phyloP scores from a whole-genome alignment of 1,140 invertebrate genomes.

The Akabosia matsudoensis region DNA sequence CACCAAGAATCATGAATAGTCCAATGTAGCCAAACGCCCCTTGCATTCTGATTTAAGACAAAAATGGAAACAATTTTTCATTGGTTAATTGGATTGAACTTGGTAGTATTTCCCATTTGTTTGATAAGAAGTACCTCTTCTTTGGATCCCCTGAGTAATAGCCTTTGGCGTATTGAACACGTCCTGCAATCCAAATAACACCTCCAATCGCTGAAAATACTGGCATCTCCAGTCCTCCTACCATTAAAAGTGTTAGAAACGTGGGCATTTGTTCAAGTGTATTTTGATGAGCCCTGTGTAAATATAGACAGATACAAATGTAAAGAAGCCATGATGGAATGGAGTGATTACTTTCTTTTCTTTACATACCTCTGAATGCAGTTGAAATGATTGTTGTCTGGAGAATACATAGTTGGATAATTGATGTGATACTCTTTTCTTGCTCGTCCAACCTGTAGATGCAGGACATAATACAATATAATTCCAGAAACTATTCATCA shows the following conservation, averaged over 20 bases:
- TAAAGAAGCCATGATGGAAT: too few species aligned
- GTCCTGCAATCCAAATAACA: constrained; percentile 51
- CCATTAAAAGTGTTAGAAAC: constrained; percentile 51
- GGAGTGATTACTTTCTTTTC: too few species aligned
- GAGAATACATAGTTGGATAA: constrained; percentile 53
- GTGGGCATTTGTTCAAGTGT: constrained; percentile 52
- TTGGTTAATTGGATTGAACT: background rate
- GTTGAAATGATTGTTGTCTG: constrained; percentile 53
- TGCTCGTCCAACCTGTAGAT: constrained; percentile 48
- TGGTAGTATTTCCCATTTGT: background rate
- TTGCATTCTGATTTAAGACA: constrained; percentile 49
- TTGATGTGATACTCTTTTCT: constrained; percentile 49
- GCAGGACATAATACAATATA: background rate
- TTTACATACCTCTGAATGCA: constrained; percentile 50
- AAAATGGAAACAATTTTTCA: background rate
- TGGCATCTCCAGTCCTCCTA: constrained; percentile 53
- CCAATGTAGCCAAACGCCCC: constrained; percentile 54
- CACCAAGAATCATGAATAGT: constrained; percentile 50
- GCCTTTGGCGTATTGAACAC: constrained; percentile 54
- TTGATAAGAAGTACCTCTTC: background rate
- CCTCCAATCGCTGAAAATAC: constrained; percentile 52
- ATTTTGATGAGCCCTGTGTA: constrained; percentile 25
- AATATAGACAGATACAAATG: too few species aligned
- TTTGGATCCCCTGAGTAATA: constrained; percentile 53
- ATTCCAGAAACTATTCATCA: background rate